Evolutionary conservation across 2,888 invertebrate species (phyloP).

Genomic region (Leuctra nigra): DNA sequence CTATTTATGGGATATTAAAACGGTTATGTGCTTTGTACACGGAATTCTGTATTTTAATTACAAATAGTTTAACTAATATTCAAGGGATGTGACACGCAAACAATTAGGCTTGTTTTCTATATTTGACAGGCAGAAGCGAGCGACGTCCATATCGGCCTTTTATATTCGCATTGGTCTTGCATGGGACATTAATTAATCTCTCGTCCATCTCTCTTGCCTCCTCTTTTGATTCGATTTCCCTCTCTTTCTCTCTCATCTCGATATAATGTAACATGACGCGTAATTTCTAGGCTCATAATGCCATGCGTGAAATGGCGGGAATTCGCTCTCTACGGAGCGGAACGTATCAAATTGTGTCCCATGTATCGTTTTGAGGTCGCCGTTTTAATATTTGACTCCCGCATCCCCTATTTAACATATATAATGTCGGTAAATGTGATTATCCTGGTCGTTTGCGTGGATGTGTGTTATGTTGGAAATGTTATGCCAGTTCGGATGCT

Average conservation of each 20-base stretch:
- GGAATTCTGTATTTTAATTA: slow-evolving; percentile 17
- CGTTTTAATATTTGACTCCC: background rate
- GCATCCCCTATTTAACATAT: slow-evolving; percentile 3
- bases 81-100: background rate
- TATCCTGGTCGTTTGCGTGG: background rate
- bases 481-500: background rate
- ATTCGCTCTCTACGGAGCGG: slow-evolving; percentile 1
- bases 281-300: too few species aligned
- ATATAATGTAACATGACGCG: background rate
- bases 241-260: background rate
- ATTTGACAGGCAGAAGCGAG: background rate
- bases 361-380: background rate
- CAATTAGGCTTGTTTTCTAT: slow-evolving; percentile 1
- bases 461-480: background rate
- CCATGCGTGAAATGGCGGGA: background rate
- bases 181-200: slow-evolving; percentile 13
- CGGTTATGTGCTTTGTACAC: background rate
- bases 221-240: background rate
- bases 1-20: background rate
- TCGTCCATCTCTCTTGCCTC: too few species aligned
- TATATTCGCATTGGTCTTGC: slow-evolving; percentile 4
- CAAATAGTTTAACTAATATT: slow-evolving; percentile 10
- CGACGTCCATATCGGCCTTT: background rate
- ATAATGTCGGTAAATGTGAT: slow-evolving; percentile 5
- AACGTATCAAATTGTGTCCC: slow-evolving; percentile 13